Evolutionary conservation across 2,797 vertebrate genomes (phyloP).

Genomic region (Hylomyscus alleni): DNA sequence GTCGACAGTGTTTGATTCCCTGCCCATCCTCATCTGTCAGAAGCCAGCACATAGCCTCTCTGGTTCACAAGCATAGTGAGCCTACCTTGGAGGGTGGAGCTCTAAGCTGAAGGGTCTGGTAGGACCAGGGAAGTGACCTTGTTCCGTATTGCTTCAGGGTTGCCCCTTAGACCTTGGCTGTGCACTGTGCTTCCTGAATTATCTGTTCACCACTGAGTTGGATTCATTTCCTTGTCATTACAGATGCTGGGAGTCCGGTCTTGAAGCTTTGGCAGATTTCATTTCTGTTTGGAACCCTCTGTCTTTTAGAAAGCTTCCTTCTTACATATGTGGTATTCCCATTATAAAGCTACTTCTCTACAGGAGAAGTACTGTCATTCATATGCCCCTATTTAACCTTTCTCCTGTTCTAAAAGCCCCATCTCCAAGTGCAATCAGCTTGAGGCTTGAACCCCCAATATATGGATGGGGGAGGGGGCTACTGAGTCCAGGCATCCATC

Average conservation of each 20-base stretch:
- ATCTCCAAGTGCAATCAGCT: not conserved
- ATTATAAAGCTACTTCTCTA: not conserved
- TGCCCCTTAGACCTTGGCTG: not conserved
- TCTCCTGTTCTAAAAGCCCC: not conserved
- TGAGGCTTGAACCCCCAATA: not conserved
- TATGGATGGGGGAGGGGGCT: not conserved
- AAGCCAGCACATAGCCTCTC: not conserved
- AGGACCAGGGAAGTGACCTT: not conserved
- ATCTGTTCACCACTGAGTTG: not conserved
- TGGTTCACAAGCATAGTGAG: not conserved
- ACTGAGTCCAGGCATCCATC: not conserved
- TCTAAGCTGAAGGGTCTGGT: not conserved
- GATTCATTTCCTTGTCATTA: not conserved
- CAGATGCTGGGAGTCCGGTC: not conserved
- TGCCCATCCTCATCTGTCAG: not conserved
- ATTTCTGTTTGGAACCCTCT: not conserved
- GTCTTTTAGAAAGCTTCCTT: not conserved
- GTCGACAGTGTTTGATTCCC: not conserved
- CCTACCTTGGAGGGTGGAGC: not conserved
- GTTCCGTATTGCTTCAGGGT: not conserved
- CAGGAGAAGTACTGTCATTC: not conserved
- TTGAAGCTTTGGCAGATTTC: not conserved
- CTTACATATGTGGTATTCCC: not conserved
- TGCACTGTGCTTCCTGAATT: not conserved
- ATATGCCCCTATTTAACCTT: conserved; percentile 8